These are phyloP conservation scores for Leptinotarsa defecta DNA, from an alignment of 1,140 invertebrate genomes.

Conservation along the genomic window DNA sequence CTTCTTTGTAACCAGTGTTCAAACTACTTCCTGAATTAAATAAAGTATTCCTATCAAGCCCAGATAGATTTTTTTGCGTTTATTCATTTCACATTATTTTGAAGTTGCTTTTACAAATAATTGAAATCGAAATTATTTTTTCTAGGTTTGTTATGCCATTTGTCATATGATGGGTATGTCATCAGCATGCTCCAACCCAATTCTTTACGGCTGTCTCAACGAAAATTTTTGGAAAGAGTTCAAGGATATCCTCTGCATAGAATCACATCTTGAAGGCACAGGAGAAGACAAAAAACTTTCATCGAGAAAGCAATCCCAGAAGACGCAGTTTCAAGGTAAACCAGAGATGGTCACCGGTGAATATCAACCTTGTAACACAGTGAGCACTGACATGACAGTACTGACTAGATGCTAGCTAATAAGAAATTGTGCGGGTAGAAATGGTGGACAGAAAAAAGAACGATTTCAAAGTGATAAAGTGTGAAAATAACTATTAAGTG, in stretches of 20 bases:
- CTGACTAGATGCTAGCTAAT: constrained; percentile 66
- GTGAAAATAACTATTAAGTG: neutral
- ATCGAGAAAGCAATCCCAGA: constrained; percentile 38
- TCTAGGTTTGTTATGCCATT: constrained; percentile 68
- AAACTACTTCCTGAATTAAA: too few species aligned
- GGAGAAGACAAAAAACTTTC: constrained; percentile 36
- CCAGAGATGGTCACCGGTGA: constrained; percentile 51
- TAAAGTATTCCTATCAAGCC: too few species aligned
- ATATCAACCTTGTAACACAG: constrained; percentile 51
- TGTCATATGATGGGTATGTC: constrained; percentile 86
- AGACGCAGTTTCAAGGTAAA: constrained; percentile 35
- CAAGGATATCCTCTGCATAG: constrained; percentile 79
- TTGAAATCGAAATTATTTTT: neutral
- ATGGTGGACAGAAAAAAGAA: neutral
- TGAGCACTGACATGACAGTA: constrained; percentile 61
- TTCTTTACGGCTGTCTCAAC: constrained; percentile 98
- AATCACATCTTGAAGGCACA: constrained; percentile 26
- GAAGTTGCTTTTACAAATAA: too few species aligned
- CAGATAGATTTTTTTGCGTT: too few species aligned
- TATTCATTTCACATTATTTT: too few species aligned
- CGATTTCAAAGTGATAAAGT: neutral
- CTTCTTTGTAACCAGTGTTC: too few species aligned
- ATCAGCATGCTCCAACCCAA: constrained; percentile 83
- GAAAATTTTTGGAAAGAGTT: constrained; percentile 98
- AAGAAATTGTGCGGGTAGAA: constrained; percentile 42